A percentile compares a stretch with the other conserved stretches of the same genome.
phyloP scores from a whole-genome alignment of 2,113 vertebrate genomes.

The Ursus arctos region DNA sequence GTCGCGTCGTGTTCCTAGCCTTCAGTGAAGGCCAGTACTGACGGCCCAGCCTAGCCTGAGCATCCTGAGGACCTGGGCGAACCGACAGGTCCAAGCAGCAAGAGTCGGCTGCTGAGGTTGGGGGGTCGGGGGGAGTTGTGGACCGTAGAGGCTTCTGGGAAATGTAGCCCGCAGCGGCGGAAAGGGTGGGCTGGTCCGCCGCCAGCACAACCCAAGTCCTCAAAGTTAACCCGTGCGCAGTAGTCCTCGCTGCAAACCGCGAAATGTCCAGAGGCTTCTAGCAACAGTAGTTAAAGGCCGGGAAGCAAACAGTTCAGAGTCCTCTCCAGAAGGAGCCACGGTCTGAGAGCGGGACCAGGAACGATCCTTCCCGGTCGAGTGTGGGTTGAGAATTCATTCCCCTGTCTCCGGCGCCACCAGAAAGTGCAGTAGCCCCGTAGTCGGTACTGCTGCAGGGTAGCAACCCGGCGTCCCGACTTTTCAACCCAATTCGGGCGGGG shows the following conservation, averaged over 20 bases:
- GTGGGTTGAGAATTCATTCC: not conserved
- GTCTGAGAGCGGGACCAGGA: not conserved
- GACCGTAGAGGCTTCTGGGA: not conserved
- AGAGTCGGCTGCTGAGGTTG: not conserved
- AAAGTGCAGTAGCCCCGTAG: not conserved
- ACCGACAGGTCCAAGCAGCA: not conserved
- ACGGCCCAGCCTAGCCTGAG: not conserved
- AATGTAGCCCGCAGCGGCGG: not conserved
- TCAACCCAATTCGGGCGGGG: not conserved
- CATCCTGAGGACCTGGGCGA: not conserved
- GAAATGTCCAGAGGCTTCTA: not conserved
- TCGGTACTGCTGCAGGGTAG: accelerated
- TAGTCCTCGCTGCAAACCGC: not conserved
- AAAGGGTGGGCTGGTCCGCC: not conserved
- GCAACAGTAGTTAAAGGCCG: not conserved
- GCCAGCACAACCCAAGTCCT: not conserved
- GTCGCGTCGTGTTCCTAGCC: no score
- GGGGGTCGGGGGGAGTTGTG: not conserved
- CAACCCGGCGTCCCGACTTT: not conserved
- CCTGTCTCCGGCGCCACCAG: accelerated
- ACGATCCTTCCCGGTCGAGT: not conserved
- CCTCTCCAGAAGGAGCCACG: not conserved
- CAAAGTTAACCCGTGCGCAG: not conserved
- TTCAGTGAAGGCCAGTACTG: not conserved
- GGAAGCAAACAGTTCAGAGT: not conserved